These are phyloP conservation scores for Napeogenes sylphis DNA, from an alignment of 2,888 invertebrate species.

Conservation along the genomic window DNA sequence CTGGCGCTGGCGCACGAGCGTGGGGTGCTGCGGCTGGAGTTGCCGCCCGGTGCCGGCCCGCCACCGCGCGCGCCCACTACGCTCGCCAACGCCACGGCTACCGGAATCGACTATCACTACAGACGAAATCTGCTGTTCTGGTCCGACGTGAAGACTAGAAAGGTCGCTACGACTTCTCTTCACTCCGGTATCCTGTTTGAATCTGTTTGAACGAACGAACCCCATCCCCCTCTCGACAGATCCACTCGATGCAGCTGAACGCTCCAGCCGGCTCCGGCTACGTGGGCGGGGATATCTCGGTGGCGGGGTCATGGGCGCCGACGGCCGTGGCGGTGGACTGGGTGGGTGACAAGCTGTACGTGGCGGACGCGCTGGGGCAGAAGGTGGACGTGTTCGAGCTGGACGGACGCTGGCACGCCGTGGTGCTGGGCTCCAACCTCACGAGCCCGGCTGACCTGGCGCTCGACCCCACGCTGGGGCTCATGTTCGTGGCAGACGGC, in stretches of 20 bases:
- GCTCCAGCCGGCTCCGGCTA: slow-evolving; percentile 63
- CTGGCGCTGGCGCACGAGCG: slow-evolving; percentile 76
- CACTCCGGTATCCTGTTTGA: no score
- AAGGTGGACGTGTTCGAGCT: slow-evolving; percentile 95
- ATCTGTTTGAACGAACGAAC: no score
- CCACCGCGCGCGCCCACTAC: slow-evolving; percentile 84
- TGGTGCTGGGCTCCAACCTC: slow-evolving; percentile 93
- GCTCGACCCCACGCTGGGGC: slow-evolving; percentile 92
- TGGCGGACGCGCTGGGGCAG: slow-evolving; percentile 94
- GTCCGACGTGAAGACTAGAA: slow-evolving; percentile 92
- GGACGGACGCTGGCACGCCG: slow-evolving; percentile 91
- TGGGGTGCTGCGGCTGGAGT: slow-evolving; percentile 83
- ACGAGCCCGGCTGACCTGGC: slow-evolving; percentile 95
- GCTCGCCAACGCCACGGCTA: slow-evolving; percentile 70
- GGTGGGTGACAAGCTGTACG: slow-evolving; percentile 97
- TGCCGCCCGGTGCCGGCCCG: slow-evolving; percentile 83
- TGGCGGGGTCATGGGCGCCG: slow-evolving; percentile 92
- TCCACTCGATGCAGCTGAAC: slow-evolving; percentile 78
- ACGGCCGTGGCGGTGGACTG: slow-evolving; percentile 96
- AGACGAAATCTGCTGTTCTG: slow-evolving; percentile 87
- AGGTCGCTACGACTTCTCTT: slow-evolving; percentile 67
- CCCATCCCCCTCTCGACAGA: slow-evolving; percentile 49
- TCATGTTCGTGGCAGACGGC: slow-evolving; percentile 91
- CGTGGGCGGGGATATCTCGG: slow-evolving; percentile 81
- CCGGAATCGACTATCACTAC: slow-evolving; percentile 90